Evolutionary conservation across 92 coral and sea anemone genomes (phyloP), one percentile per base, ranked within the genome.

Genomic region (Plumapathes pennacea): DNA sequence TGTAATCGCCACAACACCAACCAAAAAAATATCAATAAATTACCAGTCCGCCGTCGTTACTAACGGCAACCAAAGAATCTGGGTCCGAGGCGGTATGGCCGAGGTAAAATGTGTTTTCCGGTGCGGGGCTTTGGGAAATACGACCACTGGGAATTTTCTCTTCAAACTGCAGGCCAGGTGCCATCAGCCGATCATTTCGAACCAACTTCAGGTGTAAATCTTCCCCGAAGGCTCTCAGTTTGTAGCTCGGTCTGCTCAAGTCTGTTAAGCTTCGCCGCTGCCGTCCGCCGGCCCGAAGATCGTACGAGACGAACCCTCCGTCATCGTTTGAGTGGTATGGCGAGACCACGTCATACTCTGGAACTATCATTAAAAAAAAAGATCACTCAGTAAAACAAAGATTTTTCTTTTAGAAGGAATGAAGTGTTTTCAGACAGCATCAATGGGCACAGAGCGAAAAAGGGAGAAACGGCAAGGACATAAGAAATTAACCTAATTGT

Each of bases 21-120:
- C 4, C 2, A 3, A 6, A 25, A 6, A 15, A 53, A 24, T 14
- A 17, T 29, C 10, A 12, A 11, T 41, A 27, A 25, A 58, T 37
- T 85, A 85, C 94, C 84, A 85, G 39, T 57, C 94, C 94, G 29
- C 36, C 18, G 29, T 66, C 62, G 58, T 65, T 71, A 48, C 87
- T 84, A 26, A 88, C 40, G 11, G 89, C 87, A 54, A 83, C 96
- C 57, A 62, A 32, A 14, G 90, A 88, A 19, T 60, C 63, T 18
- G 96, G 96, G 4, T 88, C 74, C 10, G 83, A 73, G 13, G 65
- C 38, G 54, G 71, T 73, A 28, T 77, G 81, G 12, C 90, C 90
- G 27, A 57, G 49, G 71, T 63, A 83, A 38, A 60, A 77, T 6
- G 77, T 47, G 36, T 42, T 33, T 24, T 63, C 39, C 19, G 61